Base-by-base conservation (phyloP, 2,888 invertebrate species). In the Lacanobia wlatinum region DNA sequence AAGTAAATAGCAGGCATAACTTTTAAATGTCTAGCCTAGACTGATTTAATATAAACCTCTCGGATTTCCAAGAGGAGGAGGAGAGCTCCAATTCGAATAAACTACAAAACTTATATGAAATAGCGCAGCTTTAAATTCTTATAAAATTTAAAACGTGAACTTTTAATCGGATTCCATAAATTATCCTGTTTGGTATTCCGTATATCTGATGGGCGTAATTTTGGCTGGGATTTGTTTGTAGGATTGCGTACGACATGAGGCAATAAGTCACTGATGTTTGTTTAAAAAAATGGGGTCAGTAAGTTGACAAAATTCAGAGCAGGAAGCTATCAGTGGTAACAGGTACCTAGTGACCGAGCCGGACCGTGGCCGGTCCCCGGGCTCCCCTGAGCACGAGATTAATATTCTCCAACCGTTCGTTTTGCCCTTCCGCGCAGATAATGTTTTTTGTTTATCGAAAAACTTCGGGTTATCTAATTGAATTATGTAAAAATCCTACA, bases 401-500 rank as follows among this genome's bases (percentile, higher is more conserved):
- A 70, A 80, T 84, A 80, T 83, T 84, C 70, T 53, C 52, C 28
- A 46, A 12, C 46, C 67, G 50, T 66, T 28, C 80, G 60, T 56
- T 73, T 72, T 48, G 56, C 56, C 60, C 72, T 18, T 34, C 52
- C 61, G 43, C 58, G 55, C 63, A 73, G 68, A 80, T 75, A 73
- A 80, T 63, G 40, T 58, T 75, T 69, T 71, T 81, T 73, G 66
- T 73, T 65, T 83, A 83, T 80, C 58, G 61, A 79, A 76, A 79
- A 75, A 62, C 46, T 71, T 78, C 52, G 59, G 80, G 61, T 67
- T 76, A 77, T 76, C 60, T 73, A 77, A 80, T 73, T 75, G 55
- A 78, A 75, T 76, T 74, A 83, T 80, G 65, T 71, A 67, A 69
- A 84, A 80, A 78, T 77, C 46, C 72, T 73, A 62, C 71, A 78